Percentiles rank a stretch among this genome's conserved stretches.
phyloP scores from a whole-genome alignment of 2,797 vertebrate genomes.

The Anomalospiza imberbis region DNA sequence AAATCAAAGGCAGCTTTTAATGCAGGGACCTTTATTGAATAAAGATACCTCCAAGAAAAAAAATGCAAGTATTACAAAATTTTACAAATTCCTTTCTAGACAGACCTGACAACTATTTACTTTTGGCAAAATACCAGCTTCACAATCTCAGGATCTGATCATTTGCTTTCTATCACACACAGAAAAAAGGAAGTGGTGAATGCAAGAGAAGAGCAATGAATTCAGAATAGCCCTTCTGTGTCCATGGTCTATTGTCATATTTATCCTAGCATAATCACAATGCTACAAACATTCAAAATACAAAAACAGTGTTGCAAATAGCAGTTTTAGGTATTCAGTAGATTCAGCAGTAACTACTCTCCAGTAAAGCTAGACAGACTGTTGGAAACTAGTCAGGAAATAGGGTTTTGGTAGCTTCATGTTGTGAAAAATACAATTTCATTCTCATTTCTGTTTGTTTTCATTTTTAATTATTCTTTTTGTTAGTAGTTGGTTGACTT shows the following conservation, averaged over 20 bases:
- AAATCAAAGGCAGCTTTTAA: slow-evolving; percentile 22
- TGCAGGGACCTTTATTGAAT: not conserved
- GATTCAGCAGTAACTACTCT: not conserved
- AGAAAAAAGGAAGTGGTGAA: not conserved
- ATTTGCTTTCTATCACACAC: not conserved
- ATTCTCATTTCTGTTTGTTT: not conserved
- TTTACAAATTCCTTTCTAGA: not conserved
- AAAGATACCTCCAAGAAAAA: not conserved
- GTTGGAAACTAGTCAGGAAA: not conserved
- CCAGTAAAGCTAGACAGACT: not conserved
- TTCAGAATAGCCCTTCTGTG: not conserved
- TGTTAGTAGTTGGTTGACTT: not conserved
- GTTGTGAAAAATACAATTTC: not conserved
- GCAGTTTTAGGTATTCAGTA: not conserved
- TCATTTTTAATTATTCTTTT: not conserved
- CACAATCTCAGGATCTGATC: not conserved
- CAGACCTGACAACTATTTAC: not conserved
- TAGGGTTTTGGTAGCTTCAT: not conserved
- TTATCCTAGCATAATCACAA: not conserved
- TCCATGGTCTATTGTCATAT: not conserved
- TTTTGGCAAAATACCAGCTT: not conserved
- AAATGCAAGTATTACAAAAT: not conserved
- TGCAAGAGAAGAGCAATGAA: not conserved
- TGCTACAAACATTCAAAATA: not conserved
- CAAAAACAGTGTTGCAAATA: not conserved